These are phyloP conservation scores for Torymus tubicola DNA, from an alignment of 2,888 invertebrate species.

Conservation along the genomic window DNA sequence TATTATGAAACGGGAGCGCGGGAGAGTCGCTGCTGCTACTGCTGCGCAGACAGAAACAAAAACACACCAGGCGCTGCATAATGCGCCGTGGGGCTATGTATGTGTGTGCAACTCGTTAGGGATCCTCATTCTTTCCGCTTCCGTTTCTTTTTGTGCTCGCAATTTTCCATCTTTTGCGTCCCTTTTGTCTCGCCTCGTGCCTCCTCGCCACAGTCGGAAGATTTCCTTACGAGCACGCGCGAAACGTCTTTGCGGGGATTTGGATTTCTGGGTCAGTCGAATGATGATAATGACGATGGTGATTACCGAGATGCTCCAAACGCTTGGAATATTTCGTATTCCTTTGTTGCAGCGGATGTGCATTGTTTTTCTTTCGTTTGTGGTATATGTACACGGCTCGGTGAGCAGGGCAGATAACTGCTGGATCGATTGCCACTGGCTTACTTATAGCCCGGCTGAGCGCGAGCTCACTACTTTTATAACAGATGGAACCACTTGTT, in stretches of 20 bases:
- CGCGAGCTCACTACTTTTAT: neutral
- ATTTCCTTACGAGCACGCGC: too few species aligned
- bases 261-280: slow-evolving; percentile 35
- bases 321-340: too few species aligned
- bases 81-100: neutral
- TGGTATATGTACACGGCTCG: neutral
- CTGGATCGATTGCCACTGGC: slow-evolving; percentile 4
- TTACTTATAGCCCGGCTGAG: too few species aligned
- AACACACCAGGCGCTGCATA: neutral
- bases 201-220: too few species aligned
- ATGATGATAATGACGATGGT: neutral
- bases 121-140: slow-evolving; percentile 20
- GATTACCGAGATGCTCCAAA: neutral
- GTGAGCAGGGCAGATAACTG: slow-evolving; percentile 1
- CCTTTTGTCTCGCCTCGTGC: neutral
- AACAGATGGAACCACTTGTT: slow-evolving; percentile 49
- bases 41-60: neutral
- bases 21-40: neutral
- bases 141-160: neutral
- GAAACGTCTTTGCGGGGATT: slow-evolving; percentile 2
- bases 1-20: slow-evolving; percentile 19
- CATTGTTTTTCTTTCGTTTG: slow-evolving; percentile 1
- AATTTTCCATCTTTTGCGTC: neutral
- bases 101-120: slow-evolving; percentile 21
- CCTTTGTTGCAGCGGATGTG: neutral